Base-by-base conservation (phyloP, 2,113 vertebrate species). In the Protobothrops mucrosquamatus region DNA sequence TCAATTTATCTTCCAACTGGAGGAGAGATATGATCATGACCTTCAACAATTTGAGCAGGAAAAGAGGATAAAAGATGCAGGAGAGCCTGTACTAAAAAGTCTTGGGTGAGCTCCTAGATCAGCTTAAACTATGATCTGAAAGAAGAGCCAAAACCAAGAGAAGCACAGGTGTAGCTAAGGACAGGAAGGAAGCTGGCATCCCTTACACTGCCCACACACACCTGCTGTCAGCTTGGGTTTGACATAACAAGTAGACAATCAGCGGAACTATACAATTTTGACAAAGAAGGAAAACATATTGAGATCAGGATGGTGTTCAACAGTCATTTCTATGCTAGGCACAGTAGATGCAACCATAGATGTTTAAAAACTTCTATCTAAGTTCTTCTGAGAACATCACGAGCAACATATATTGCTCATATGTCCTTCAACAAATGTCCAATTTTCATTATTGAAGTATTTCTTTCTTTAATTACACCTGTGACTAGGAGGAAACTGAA, bases 221-320 rank as follows among this genome's bases (percentile, higher is more conserved):
- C 3, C 0, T 86, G 89, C 54, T 85, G 43, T 95, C 34, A 94
- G 74, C 23, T n/a, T 92, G 24, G 51, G 29, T 43, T 86, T 69
- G 55, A 89, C 86, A 89, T 89, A 52, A 89, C 34, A 69, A 74
- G 56, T 20, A 87, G 57, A 46, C n/a, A 61, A 89, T 34, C 86
- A 23, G 48, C 18, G 11, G 85, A 48, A 12, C 11, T 23, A 24
- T 89, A 61, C 48, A 54, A 54, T 89, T 92, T n/a, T 86, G 34
- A 61, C 54, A 64, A 85, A 85, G 55, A 43, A 93, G 56, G 56
- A 92, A 85, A 92, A 26, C 69, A 59, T 46, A 89, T 52, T 46
- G 74, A 89, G 93, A 74, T 54, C 69, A 34, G 3, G 22, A 24
- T 89, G 93, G 56, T 92, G 69, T 86, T 92, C 87, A 89, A 52